Evolutionary conservation across 2,113 vertebrate species (phyloP).

Genomic region (Burhinus bistriatus): DNA sequence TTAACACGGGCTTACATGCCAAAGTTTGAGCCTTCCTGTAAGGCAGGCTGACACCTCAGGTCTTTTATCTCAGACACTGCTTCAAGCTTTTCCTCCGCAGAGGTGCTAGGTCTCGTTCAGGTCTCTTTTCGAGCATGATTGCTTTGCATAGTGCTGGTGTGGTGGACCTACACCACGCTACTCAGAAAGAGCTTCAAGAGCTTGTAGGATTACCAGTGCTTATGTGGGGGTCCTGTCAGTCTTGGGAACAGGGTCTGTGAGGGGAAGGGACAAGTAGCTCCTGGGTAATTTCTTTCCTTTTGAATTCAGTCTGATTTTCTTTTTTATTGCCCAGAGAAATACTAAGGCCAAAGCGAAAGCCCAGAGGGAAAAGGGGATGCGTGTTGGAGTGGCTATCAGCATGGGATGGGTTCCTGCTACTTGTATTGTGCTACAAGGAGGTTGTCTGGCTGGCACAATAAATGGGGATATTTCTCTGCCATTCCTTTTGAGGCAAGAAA

Average conservation of each 20-base stretch:
- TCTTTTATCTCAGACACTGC: neutral
- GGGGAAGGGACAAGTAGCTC: neutral
- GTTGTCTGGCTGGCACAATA: neutral
- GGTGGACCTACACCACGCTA: neutral
- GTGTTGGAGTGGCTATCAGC: neutral
- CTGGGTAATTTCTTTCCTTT: neutral
- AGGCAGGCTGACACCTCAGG: neutral
- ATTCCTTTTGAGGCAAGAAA: neutral
- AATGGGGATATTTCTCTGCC: neutral
- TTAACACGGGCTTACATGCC: neutral
- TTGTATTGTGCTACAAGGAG: neutral
- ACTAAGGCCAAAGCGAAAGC: neutral
- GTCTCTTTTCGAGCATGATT: neutral
- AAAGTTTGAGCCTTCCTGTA: neutral
- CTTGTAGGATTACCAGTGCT: neutral
- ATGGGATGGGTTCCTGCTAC: neutral
- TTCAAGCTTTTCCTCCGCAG: neutral
- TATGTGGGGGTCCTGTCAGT: neutral
- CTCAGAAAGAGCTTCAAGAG: neutral
- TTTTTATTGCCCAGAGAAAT: neutral
- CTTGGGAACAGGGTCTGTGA: neutral
- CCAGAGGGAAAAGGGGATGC: neutral
- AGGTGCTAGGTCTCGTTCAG: neutral
- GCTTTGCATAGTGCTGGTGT: neutral
- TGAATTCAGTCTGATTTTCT: neutral